Evolutionary conservation across 2,797 vertebrate genomes (phyloP).

Genomic region (Rhinella marina): DNA sequence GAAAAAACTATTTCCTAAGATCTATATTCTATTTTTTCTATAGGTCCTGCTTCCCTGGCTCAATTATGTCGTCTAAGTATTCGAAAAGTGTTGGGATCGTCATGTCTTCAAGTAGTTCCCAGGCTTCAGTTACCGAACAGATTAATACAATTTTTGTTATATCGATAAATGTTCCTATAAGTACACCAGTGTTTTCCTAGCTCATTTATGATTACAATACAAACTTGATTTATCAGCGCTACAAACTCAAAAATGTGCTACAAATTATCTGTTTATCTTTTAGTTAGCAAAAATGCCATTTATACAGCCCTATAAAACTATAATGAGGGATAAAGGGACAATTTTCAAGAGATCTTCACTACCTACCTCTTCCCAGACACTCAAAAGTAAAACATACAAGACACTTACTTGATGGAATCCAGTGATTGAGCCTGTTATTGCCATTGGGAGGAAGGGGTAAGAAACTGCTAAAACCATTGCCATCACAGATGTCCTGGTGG

Average conservation of each 20-base stretch:
- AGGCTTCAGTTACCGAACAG: conserved; percentile 82
- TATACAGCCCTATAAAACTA: no score
- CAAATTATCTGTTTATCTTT: not conserved
- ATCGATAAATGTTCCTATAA: conserved; percentile 69
- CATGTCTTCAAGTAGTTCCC: conserved; percentile 74
- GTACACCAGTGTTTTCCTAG: not conserved
- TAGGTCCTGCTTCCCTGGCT: conserved; percentile 82
- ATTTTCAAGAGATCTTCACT: no score
- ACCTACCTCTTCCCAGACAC: no score
- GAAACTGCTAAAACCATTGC: no score
- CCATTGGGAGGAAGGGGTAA: no score
- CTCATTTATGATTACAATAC: not conserved
- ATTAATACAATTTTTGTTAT: conserved; percentile 84
- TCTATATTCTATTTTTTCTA: not conserved
- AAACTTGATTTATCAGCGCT: not conserved
- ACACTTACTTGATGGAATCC: no score
- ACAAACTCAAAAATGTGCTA: not conserved
- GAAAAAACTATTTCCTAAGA: not conserved
- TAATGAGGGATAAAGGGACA: no score
- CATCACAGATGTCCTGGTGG: no score
- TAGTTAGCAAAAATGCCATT: no score
- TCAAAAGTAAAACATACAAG: no score
- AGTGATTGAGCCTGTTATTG: no score
- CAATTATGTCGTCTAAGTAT: conserved; percentile 86
- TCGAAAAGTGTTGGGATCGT: conserved; percentile 81